Conservation (phyloP, 2,888 invertebrate species). For the Diachrysia chrysitis region DNA sequence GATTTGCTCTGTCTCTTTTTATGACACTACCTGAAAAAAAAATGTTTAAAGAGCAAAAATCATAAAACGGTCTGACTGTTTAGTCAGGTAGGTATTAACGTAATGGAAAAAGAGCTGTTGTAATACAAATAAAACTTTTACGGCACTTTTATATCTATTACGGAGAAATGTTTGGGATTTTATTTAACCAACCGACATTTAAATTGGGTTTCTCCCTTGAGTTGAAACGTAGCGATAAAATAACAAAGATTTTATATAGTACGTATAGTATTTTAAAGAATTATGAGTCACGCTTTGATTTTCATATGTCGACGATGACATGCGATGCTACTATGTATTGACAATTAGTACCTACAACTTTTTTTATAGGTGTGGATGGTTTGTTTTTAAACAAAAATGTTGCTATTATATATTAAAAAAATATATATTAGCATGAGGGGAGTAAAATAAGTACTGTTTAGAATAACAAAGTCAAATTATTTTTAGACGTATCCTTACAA, state of each 20-base stretch:
- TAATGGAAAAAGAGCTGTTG: slow-evolving; percentile 56
- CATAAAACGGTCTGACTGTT: slow-evolving; percentile 53
- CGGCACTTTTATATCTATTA: slow-evolving; percentile 48
- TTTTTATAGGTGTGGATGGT: too few species aligned
- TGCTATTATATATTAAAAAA: too few species aligned
- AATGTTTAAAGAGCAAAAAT: slow-evolving; percentile 45
- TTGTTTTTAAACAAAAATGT: too few species aligned
- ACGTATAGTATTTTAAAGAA: slow-evolving; percentile 22
- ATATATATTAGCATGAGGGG: too few species aligned
- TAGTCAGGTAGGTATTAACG: slow-evolving; percentile 48
- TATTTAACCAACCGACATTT: slow-evolving; percentile 34
- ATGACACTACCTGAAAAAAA: slow-evolving; percentile 48
- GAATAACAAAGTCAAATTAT: too few species aligned
- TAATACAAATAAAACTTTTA: slow-evolving; percentile 62
- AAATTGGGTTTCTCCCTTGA: slow-evolving; percentile 45
- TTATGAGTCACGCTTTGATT: slow-evolving; percentile 20
- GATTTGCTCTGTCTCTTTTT: slow-evolving; percentile 49
- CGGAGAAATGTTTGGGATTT: slow-evolving; percentile 31
- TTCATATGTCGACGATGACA: slow-evolving; percentile 13
- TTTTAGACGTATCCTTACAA: too few species aligned
- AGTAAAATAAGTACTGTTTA: too few species aligned
- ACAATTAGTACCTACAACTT: too few species aligned
- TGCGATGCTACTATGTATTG: background rate
- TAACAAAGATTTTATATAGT: slow-evolving; percentile 25
- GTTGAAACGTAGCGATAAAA: slow-evolving; percentile 38